phyloP scores from a whole-genome alignment of 2,113 vertebrate genomes.

The pig (Sus scrofa) region DNA sequence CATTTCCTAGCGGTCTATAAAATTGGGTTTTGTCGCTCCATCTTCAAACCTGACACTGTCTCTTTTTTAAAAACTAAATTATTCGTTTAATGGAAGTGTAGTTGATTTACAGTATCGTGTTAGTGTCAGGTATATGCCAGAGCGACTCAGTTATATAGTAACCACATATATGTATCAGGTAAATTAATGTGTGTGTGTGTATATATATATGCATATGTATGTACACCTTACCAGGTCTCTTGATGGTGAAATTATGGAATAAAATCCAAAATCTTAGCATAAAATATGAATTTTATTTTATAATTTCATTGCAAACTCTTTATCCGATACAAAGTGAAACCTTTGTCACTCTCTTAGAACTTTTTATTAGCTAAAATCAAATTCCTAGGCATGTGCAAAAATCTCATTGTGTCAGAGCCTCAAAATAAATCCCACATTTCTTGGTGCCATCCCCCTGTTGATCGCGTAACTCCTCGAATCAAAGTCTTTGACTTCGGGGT shows the following conservation, averaged over 20 bases:
- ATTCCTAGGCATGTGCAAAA: conserved; percentile 35
- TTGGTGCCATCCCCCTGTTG: background rate
- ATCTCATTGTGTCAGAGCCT: background rate
- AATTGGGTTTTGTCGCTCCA: background rate
- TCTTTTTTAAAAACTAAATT: too few species aligned
- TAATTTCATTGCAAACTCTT: background rate
- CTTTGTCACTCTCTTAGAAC: background rate
- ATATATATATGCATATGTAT: too few species aligned
- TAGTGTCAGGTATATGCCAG: too few species aligned
- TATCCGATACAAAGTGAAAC: background rate
- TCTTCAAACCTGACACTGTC: background rate
- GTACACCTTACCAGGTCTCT: too few species aligned
- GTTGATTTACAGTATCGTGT: too few species aligned
- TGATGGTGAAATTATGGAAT: background rate
- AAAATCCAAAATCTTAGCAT: conserved; percentile 4
- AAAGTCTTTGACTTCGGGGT: background rate
- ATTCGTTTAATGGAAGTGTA: too few species aligned
- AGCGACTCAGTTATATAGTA: too few species aligned
- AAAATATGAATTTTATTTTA: conserved; percentile 53
- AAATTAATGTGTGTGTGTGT: too few species aligned
- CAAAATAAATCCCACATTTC: conserved; percentile 37
- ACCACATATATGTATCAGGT: too few species aligned
- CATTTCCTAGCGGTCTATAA: conserved; percentile 48
- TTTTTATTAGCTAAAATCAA: conserved; percentile 33
- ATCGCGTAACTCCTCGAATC: background rate